phyloP scores from a whole-genome alignment of 2,797 vertebrate genomes.

The Sebastes aleutianus region DNA sequence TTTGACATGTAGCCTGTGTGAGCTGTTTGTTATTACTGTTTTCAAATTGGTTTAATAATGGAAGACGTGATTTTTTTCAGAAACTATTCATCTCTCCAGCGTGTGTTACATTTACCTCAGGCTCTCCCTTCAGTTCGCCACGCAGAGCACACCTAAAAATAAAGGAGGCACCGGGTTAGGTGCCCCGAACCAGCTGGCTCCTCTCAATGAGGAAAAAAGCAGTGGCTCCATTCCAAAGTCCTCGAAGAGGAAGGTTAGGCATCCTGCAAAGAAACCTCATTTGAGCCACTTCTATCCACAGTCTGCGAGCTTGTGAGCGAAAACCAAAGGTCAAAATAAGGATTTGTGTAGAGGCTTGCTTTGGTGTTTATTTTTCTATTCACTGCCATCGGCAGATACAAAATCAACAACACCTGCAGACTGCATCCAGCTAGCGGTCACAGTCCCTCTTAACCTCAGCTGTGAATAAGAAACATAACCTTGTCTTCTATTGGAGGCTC shows the following conservation, averaged over 20 bases:
- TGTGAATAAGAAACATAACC: neutral
- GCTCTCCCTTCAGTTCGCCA: neutral
- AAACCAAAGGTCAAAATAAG: constrained; percentile 27
- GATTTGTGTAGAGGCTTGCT: neutral
- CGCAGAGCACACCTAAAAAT: neutral
- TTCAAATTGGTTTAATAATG: neutral
- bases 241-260: neutral
- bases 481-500: neutral
- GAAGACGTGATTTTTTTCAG: neutral
- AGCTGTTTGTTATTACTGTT: neutral
- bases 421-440: neutral
- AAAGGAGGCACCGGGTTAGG: neutral
- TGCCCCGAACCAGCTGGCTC: neutral
- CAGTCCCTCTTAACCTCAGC: neutral
- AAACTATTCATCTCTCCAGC: neutral
- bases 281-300: neutral
- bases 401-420: neutral
- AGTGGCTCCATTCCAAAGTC: constrained; percentile 1
- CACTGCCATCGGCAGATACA: neutral
- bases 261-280: constrained; percentile 4
- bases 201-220: constrained; percentile 3
- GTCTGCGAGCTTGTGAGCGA: neutral
- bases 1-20: neutral
- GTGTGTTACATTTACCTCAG: neutral
- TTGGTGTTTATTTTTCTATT: constrained; percentile 5